Evolutionary conservation across 2,797 vertebrate genomes (phyloP), one percentile per base, ranked within the genome.

Genomic region (Chaetophractus vellerosus): DNA sequence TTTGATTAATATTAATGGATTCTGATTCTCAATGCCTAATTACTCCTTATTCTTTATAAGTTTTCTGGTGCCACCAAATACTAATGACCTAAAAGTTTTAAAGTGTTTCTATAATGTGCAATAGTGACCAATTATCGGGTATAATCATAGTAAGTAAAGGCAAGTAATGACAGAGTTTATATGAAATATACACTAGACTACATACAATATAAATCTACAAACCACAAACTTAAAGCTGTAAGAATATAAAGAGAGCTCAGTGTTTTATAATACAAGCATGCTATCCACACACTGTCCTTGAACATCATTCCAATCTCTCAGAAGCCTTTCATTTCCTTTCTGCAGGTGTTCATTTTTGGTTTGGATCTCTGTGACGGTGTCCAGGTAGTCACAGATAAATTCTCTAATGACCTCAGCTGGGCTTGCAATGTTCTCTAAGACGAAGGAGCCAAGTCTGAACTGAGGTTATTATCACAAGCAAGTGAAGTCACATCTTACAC

Each of bases 391-490:
- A 87, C 97, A 96, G 93, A 99, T 98, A 96, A 99, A 98, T 55
- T 99, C 98, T 95, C 95, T 98, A 94, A 98, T 98, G 79, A 99
- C 98, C 90, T 98, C 98, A 9, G 97, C 90, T 0, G 99, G 97
- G 81, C 97, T 98, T 1, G 95, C 97, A 96, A 98, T 98, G 83
- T 98, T 98, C 78, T 98, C 98, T 66, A 99, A 98, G 66, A 98
- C 98, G 93, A 99, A 97, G 66, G 99, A 99, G 92, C 99, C 99
- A 97, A 99, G 98, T 55, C 97, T 98, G 94, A 99, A 98, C 99
- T 99, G 1, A 59, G 31, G 74, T 79, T 11, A 26, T 33, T 78
- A 38, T 38, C 38, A 38, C 38, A 38, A 38, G 38, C 38, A 38
- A 38, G 38, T 38, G 38, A 6, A 6, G 38, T 38, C 38, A 38